phyloP scores from a whole-genome alignment of 2,888 invertebrate species.

The Metalampra italica region DNA sequence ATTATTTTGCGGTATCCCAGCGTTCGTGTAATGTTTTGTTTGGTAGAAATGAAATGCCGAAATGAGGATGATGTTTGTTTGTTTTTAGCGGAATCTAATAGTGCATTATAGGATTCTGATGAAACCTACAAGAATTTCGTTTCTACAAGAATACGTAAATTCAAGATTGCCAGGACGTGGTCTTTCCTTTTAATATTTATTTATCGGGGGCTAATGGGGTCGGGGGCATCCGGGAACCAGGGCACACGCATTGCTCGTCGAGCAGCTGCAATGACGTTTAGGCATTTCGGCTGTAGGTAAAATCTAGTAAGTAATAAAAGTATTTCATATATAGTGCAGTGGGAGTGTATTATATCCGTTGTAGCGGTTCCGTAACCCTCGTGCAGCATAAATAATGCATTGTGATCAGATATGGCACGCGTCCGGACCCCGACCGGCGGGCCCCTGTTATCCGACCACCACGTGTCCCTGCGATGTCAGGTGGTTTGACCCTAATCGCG shows the following conservation, averaged over 20 bases:
- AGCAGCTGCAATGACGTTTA: too few relatives aligned
- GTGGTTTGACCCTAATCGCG: constrained; percentile 34
- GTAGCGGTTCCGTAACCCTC: constrained; percentile 5
- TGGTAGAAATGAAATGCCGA: neutral
- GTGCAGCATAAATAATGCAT: constrained; percentile 46
- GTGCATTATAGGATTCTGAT: too few relatives aligned
- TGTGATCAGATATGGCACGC: constrained; percentile 39
- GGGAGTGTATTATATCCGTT: constrained; percentile 13
- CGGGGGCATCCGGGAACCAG: too few relatives aligned
- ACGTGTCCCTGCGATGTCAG: constrained; percentile 28
- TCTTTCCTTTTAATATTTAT: too few relatives aligned
- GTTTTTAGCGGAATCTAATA: too few relatives aligned
- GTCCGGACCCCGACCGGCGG: constrained; percentile 25
- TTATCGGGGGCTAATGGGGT: too few relatives aligned
- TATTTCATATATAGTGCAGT: constrained; percentile 19
- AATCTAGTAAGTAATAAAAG: constrained; percentile 1
- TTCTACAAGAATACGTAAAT: too few relatives aligned
- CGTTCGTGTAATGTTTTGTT: constrained; percentile 24
- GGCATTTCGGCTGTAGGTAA: too few relatives aligned
- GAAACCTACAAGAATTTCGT: too few relatives aligned
- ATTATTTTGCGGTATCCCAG: constrained; percentile 24
- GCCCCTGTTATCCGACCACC: constrained; percentile 28
- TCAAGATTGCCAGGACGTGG: too few relatives aligned
- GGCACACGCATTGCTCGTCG: too few relatives aligned
- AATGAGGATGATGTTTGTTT: too few relatives aligned